phyloP scores from a whole-genome alignment of 1,140 invertebrate species.

The Ctenoplectra terminalis region DNA sequence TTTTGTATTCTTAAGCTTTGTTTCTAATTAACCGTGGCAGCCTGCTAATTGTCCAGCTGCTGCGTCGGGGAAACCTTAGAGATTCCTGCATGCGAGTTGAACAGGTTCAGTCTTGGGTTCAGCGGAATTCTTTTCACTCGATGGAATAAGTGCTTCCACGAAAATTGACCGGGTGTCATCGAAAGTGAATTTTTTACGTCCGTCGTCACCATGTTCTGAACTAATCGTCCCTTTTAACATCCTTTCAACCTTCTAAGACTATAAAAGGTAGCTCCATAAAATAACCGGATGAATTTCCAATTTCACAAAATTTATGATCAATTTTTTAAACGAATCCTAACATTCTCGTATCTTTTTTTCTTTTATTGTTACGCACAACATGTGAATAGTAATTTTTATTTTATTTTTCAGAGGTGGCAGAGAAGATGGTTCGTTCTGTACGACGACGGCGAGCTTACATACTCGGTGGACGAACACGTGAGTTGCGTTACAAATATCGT shows the following conservation, averaged over 20 bases:
- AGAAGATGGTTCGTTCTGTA: slow-evolving; percentile 98
- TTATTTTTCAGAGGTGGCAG: slow-evolving; percentile 95
- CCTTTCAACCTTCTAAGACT: neutral
- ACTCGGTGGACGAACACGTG: slow-evolving; percentile 98
- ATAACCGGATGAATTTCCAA: no score
- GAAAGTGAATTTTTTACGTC: slow-evolving; percentile 51
- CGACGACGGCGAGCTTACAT: slow-evolving; percentile 97
- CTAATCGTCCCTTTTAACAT: slow-evolving; percentile 14
- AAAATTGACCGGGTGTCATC: slow-evolving; percentile 37
- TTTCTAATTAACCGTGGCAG: slow-evolving; percentile 69
- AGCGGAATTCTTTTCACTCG: slow-evolving; percentile 53
- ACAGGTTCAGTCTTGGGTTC: slow-evolving; percentile 39
- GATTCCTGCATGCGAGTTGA: slow-evolving; percentile 50
- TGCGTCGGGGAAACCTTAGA: slow-evolving; percentile 41
- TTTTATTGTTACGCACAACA: no score
- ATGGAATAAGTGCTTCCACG: slow-evolving; percentile 43
- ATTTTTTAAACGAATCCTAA: no score
- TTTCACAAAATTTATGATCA: no score
- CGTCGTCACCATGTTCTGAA: neutral
- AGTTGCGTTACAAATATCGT: slow-evolving; percentile 82
- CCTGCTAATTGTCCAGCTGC: slow-evolving; percentile 68
- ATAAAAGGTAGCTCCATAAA: neutral
- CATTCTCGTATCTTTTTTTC: no score
- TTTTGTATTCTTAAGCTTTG: slow-evolving; percentile 51
- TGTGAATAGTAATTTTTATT: no score